Percentiles rank a stretch among this genome's conserved stretches.
Conservation (phyloP, 2,888 invertebrate genomes). For the Ectemnius lituratus region DNA sequence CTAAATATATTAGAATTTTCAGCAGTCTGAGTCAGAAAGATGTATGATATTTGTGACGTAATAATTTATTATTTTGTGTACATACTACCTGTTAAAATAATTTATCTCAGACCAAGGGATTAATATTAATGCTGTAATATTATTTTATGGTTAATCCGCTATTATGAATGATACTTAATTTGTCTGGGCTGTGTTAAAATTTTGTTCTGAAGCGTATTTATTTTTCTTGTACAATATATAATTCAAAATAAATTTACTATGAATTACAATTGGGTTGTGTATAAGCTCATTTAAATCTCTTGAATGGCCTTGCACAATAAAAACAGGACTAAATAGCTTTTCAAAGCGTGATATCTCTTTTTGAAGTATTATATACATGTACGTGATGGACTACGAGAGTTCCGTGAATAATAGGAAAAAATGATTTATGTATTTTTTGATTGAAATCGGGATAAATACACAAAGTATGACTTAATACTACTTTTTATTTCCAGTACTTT, state of each 20-base stretch:
- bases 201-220: conserved; percentile 10
- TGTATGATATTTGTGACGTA: conserved; percentile 37
- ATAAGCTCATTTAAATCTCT: neutral
- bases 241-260: no score
- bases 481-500: conserved; percentile 46
- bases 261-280: no score
- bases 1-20: neutral
- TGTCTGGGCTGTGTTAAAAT: conserved; percentile 5
- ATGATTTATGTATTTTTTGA: no score
- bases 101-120: neutral
- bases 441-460: neutral
- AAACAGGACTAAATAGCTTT: no score
- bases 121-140: conserved; percentile 3
- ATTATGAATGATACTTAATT: no score
- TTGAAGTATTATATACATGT: no score
- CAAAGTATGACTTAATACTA: conserved; percentile 31
- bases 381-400: no score
- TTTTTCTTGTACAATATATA: conserved; percentile 6
- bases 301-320: neutral
- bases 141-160: neutral
- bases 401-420: no score
- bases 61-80: conserved; percentile 33
- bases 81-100: neutral
- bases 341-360: no score
- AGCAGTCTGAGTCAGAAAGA: neutral